Conservation (phyloP, 2,113 vertebrate genomes). For the Mellivora capensis region DNA sequence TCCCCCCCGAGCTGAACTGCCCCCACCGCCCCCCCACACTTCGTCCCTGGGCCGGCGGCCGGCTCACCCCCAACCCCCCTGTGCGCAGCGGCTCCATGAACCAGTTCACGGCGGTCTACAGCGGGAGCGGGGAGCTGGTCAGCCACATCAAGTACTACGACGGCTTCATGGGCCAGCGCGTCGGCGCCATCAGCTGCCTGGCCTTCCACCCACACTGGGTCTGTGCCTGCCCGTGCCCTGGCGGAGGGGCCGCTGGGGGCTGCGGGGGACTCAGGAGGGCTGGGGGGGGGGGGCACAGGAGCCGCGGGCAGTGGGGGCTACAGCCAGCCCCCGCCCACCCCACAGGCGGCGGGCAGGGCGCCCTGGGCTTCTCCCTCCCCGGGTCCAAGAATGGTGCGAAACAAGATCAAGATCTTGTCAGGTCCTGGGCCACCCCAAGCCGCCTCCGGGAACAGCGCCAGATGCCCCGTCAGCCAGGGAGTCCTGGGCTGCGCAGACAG, state of each 20-base stretch:
- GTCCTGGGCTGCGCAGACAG: not conserved
- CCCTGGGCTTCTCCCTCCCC: not conserved
- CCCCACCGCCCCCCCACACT: not conserved
- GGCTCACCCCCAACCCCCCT: not conserved
- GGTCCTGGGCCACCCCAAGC: not conserved
- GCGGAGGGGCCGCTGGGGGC: rapidly evolving
- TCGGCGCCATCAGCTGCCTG: conserved; percentile 98
- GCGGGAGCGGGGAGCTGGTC: conserved; percentile 92
- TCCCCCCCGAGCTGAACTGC: not conserved
- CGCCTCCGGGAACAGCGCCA: not conserved
- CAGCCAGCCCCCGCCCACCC: not conserved
- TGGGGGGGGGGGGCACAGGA: not conserved
- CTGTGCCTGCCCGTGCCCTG: conserved; percentile 18
- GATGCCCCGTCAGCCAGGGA: not conserved
- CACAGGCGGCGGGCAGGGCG: too few species aligned
- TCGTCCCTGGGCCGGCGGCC: not conserved
- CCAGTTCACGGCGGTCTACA: conserved; percentile 98
- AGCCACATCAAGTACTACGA: conserved; percentile 99
- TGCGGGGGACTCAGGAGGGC: too few species aligned
- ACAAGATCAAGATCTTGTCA: not conserved
- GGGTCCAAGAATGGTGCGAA: not conserved
- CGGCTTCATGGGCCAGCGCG: conserved; percentile 98
- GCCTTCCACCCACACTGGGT: conserved; percentile 99
- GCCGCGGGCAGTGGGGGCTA: not conserved
- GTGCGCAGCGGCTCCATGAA: conserved; percentile 95